Conservation (phyloP, 2,113 vertebrate species). For the Chaenogobius annularis region DNA sequence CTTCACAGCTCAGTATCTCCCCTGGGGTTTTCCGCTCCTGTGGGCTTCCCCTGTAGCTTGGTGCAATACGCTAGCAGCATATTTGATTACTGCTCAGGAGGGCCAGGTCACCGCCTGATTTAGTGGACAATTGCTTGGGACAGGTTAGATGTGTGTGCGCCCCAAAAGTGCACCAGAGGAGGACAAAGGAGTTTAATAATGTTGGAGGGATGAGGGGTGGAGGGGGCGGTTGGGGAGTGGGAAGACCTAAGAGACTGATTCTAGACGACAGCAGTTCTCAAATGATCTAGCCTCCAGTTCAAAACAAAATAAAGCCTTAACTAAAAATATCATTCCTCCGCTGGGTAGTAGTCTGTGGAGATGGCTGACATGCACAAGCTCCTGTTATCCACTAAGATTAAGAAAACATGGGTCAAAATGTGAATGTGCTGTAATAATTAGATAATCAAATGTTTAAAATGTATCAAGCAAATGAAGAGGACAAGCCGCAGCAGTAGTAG, state of each 20-base stretch:
- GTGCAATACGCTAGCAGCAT: neutral
- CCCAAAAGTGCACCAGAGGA: neutral
- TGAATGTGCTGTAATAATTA: neutral
- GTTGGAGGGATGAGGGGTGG: neutral
- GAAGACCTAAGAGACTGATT: constrained; percentile 4
- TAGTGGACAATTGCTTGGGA: neutral
- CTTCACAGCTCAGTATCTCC: neutral
- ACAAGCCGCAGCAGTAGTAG: too few relatives aligned
- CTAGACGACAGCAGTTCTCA: constrained; percentile 1
- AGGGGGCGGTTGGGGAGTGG: neutral
- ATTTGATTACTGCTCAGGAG: constrained; percentile 3
- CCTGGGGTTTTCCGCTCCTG: neutral
- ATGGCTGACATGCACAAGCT: neutral
- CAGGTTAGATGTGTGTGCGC: neutral
- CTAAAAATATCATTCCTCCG: constrained; percentile 2
- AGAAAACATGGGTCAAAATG: neutral
- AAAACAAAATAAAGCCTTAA: constrained; percentile 7
- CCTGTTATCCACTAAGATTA: neutral
- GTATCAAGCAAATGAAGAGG: too few relatives aligned
- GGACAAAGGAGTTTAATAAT: constrained; percentile 7
- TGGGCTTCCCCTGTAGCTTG: neutral
- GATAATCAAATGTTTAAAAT: neutral
- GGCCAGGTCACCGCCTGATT: neutral
- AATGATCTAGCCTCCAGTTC: constrained; percentile 4
- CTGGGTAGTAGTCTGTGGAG: neutral